These are phyloP conservation scores for Rhinoraja longicauda DNA, from an alignment of 2,797 vertebrate species.

Conservation along the genomic window DNA sequence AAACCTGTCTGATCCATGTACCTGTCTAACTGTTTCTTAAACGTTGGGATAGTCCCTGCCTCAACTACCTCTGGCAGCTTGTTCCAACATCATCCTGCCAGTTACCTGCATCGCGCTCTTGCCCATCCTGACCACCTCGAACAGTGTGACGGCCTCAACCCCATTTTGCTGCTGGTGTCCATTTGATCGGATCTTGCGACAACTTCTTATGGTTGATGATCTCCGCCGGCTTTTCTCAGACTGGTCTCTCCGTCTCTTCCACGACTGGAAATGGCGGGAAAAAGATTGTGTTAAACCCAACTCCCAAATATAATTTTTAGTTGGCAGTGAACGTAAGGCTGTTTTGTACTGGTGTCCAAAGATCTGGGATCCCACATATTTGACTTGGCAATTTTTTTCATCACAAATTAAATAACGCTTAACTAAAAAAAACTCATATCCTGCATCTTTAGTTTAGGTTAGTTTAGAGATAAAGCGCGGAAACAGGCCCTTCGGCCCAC, in stretches of 20 bases:
- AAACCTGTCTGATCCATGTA: too few relatives aligned
- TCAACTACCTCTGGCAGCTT: too few relatives aligned
- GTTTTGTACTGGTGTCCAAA: not conserved
- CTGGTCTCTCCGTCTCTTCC: conserved; percentile 59
- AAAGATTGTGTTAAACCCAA: conserved; percentile 46
- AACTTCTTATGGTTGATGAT: conserved; percentile 48
- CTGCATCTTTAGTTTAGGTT: too few relatives aligned
- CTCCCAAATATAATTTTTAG: not conserved
- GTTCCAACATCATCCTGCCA: not conserved
- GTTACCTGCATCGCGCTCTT: conserved; percentile 77
- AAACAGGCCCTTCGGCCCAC: too few relatives aligned
- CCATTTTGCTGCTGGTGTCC: conserved; percentile 51
- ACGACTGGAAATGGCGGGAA: conserved; percentile 56
- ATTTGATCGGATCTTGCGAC: conserved; percentile 50
- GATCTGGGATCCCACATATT: not conserved
- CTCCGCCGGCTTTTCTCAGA: conserved; percentile 67
- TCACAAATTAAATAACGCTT: not conserved
- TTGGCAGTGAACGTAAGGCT: not conserved
- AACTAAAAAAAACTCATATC: not conserved
- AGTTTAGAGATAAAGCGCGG: too few relatives aligned
- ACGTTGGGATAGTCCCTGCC: too few relatives aligned
- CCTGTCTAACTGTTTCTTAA: too few relatives aligned
- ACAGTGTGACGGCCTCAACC: conserved; percentile 77
- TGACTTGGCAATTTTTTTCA: not conserved
- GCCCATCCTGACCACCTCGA: conserved; percentile 84